Conservation (phyloP, 2,113 vertebrate genomes). For the Engystomops pustulosus region DNA sequence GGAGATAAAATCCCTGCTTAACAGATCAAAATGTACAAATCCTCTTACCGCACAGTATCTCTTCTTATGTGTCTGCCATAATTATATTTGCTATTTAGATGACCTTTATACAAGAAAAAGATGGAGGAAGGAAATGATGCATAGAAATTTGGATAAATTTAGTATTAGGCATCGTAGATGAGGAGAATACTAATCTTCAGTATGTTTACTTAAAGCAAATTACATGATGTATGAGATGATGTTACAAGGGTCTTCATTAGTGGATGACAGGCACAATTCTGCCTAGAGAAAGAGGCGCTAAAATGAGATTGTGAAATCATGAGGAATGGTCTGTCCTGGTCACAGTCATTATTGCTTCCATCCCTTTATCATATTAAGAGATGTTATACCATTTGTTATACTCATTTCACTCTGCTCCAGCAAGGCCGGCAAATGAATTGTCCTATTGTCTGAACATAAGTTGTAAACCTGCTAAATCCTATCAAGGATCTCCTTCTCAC, state of each 20-base stretch:
- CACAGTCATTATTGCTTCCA: not conserved
- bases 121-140: conserved; percentile 48
- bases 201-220: conserved; percentile 53
- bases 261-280: conserved; percentile 41
- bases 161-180: conserved; percentile 33
- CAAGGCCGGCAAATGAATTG: no score
- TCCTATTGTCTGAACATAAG: no score
- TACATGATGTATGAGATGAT: conserved; percentile 39
- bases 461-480: no score
- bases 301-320: not conserved
- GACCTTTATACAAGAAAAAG: conserved; percentile 42
- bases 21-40: not conserved
- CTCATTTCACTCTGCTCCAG: no score
- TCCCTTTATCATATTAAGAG: not conserved
- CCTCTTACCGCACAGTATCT: not conserved
- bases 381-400: no score
- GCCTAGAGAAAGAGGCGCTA: not conserved
- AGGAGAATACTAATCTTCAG: conserved; percentile 34
- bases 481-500: no score
- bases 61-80: conserved; percentile 39
- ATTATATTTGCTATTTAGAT: conserved; percentile 51
- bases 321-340: not conserved
- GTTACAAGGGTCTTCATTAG: conserved; percentile 38
- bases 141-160: conserved; percentile 42
- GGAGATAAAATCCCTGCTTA: not conserved